Percentiles rank a stretch among this genome's conserved stretches.
These are phyloP conservation scores for Sclerodermus sp. DNA, from an alignment of 2,888 invertebrate genomes.

Conservation along the genomic window DNA sequence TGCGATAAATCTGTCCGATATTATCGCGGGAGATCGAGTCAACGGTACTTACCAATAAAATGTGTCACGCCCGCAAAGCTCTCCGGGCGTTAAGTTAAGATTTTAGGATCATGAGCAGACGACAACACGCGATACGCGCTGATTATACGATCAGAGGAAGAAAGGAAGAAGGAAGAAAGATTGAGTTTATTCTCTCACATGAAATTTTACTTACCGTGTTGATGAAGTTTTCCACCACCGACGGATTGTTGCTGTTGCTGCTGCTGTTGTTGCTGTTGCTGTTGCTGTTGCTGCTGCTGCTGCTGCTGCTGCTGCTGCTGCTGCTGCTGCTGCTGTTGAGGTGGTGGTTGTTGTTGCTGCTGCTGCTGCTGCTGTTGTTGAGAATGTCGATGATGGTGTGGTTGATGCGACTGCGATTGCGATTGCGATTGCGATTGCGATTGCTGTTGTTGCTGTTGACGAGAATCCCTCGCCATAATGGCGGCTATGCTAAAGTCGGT, in stretches of 20 bases:
- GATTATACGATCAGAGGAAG: no score
- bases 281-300: constrained; percentile 25
- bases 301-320: constrained; percentile 28
- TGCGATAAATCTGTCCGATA: no score
- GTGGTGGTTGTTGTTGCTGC: constrained; percentile 56
- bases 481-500: constrained; percentile 96
- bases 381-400: constrained; percentile 28
- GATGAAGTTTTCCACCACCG: constrained; percentile 50
- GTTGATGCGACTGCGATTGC: constrained; percentile 25
- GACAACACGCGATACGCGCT: no score
- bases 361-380: constrained; percentile 64
- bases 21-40: no score
- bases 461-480: constrained; percentile 80
- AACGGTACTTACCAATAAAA: no score
- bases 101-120: no score
- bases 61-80: no score
- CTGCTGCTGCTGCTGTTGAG: no score
- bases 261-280: constrained; percentile 39
- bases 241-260: constrained; percentile 47
- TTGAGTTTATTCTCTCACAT: no score
- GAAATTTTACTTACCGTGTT: constrained; percentile 50
- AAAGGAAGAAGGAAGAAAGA: no score
- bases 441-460: constrained; percentile 64
- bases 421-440: constrained; percentile 55
- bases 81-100: no score